These are phyloP conservation scores for Sabellastarte sp. DNA, from an alignment of 2,888 invertebrate genomes.

Conservation along the genomic window DNA sequence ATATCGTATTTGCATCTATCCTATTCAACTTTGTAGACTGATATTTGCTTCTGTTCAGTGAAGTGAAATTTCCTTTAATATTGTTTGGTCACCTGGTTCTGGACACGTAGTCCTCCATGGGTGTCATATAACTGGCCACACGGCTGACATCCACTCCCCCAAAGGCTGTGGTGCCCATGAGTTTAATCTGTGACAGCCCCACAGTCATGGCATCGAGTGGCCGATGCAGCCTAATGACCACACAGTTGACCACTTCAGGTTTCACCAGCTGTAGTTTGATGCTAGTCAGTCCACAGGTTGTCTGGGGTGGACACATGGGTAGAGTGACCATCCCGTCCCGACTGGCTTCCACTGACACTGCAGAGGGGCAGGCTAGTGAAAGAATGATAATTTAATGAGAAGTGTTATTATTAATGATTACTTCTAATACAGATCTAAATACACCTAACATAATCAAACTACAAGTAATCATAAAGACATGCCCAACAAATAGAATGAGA, in stretches of 20 bases:
- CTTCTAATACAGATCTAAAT: no score
- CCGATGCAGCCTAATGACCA: constrained; percentile 76
- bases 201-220: constrained; percentile 87
- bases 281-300: constrained; percentile 78
- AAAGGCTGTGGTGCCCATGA: constrained; percentile 84
- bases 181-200: constrained; percentile 80
- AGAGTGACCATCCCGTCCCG: constrained; percentile 76
- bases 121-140: constrained; percentile 36
- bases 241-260: constrained; percentile 81
- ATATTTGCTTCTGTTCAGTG: no score
- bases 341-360: constrained; percentile 81
- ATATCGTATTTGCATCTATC: no score
- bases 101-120: constrained; percentile 53
- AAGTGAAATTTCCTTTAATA: no score
- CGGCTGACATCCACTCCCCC: constrained; percentile 60
- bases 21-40: no score
- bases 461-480: no score
- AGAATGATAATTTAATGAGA: no score
- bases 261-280: constrained; percentile 80
- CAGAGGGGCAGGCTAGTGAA: constrained; percentile 81
- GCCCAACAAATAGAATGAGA: no score
- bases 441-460: no score
- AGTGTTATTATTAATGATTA: no score
- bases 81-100: constrained; percentile 53
- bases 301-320: constrained; percentile 81